Evolutionary conservation across 2,797 vertebrate genomes (phyloP).

Genomic region (Adelosebastes latens): DNA sequence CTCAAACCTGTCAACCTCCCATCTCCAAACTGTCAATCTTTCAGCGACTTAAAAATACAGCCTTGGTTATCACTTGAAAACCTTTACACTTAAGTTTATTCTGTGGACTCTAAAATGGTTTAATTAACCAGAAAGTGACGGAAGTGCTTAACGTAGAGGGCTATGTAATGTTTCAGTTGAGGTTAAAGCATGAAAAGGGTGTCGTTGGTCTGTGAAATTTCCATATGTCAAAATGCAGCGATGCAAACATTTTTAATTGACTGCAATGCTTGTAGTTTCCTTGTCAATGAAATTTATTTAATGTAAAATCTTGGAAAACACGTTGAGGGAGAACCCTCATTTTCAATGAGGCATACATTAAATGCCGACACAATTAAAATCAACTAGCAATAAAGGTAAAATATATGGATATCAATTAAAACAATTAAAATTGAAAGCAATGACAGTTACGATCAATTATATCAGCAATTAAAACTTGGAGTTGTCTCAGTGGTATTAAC

Average conservation of each 20-base stretch:
- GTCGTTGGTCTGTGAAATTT: conserved; percentile 2
- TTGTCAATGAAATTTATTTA: background rate
- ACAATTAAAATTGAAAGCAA: background rate
- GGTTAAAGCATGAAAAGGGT: conserved; percentile 21
- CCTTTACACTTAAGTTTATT: background rate
- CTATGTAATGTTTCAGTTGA: background rate
- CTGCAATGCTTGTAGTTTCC: conserved; percentile 10
- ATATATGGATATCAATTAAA: too few relatives aligned
- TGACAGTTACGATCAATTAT: background rate
- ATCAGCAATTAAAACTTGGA: background rate
- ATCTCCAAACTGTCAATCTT: conserved; percentile 1
- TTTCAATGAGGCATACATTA: too few relatives aligned
- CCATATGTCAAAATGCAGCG: conserved; percentile 23
- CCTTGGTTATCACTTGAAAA: background rate
- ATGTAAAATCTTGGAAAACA: too few relatives aligned
- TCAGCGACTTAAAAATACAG: background rate
- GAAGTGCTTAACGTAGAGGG: background rate
- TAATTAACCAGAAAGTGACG: conserved; percentile 28
- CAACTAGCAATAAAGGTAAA: too few relatives aligned
- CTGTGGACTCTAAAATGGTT: background rate
- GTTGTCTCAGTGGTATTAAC: background rate
- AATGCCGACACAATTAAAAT: too few relatives aligned
- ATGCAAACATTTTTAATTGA: conserved; percentile 54
- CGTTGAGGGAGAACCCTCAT: too few relatives aligned
- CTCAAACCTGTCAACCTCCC: background rate